A percentile compares a stretch with the other conserved stretches of the same genome.
These are phyloP conservation scores for Phrynocephalus forsythii DNA, from an alignment of 2,797 vertebrate genomes.

Conservation along the genomic window DNA sequence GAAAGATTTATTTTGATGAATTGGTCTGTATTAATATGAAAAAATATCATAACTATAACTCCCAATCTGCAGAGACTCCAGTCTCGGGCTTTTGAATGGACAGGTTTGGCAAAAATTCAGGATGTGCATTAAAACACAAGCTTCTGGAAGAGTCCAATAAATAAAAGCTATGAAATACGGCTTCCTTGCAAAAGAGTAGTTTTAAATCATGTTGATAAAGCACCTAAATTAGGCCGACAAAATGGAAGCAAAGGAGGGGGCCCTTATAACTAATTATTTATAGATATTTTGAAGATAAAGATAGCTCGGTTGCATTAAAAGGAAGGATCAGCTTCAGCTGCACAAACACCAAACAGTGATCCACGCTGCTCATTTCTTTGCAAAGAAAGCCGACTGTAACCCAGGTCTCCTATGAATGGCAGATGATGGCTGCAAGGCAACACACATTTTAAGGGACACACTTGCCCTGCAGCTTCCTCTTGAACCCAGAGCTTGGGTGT, in stretches of 20 bases:
- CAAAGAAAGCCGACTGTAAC: not conserved
- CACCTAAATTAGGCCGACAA: constrained; percentile 80
- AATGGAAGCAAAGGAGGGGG: constrained; percentile 68
- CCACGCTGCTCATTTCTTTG: constrained; percentile 18
- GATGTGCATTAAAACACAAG: constrained; percentile 84
- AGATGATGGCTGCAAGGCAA: not conserved
- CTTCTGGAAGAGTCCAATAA: constrained; percentile 81
- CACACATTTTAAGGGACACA: no score
- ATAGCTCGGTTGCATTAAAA: constrained; percentile 56
- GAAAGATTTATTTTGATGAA: constrained; percentile 80
- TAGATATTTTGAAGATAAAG: constrained; percentile 76
- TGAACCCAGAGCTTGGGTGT: no score
- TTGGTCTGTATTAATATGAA: constrained; percentile 75
- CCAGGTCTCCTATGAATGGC: not conserved
- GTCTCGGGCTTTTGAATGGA: constrained; percentile 73
- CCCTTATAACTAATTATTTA: constrained; percentile 81
- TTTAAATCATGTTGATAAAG: constrained; percentile 86
- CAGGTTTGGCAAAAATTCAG: constrained; percentile 84
- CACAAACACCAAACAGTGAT: constrained; percentile 36
- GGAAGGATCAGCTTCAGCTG: not conserved
- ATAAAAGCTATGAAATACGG: constrained; percentile 84
- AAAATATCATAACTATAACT: constrained; percentile 79
- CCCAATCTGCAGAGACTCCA: constrained; percentile 69
- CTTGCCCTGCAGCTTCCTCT: no score
- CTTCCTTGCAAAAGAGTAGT: constrained; percentile 77